A percentile compares a stretch with the other conserved stretches of the same genome.
phyloP scores from a whole-genome alignment of 2,888 invertebrate genomes.

The Nipponacmea schrenckii region DNA sequence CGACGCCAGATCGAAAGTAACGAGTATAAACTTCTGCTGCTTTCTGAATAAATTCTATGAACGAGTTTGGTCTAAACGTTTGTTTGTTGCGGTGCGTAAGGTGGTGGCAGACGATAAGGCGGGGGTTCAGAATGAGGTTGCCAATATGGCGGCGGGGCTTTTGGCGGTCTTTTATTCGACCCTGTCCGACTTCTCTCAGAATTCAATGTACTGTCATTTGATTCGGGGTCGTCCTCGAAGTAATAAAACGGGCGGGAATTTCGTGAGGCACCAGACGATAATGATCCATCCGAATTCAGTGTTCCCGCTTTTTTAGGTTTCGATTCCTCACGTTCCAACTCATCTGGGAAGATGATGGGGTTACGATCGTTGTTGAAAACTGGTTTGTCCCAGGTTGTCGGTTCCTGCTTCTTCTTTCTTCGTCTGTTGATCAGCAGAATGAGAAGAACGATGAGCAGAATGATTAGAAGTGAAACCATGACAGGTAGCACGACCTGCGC shows the following conservation, averaged over 20 bases:
- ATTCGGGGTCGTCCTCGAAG: conserved; percentile 18
- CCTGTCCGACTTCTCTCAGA: conserved; percentile 13
- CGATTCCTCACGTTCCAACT: conserved; percentile 46
- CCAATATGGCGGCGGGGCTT: conserved; percentile 27
- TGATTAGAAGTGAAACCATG: conserved; percentile 34
- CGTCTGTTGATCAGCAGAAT: conserved; percentile 34
- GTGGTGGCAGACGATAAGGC: conserved; percentile 36
- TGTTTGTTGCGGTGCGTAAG: conserved; percentile 21
- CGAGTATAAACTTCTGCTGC: too few species aligned
- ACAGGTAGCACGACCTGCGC: conserved; percentile 38
- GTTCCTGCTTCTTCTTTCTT: conserved; percentile 14
- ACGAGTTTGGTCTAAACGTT: neutral
- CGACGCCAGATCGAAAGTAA: too few species aligned
- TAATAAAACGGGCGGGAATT: conserved; percentile 19
- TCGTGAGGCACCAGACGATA: neutral
- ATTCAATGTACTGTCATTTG: conserved; percentile 11
- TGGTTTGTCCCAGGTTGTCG: conserved; percentile 43
- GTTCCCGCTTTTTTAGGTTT: conserved; percentile 44
- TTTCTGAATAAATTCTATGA: neutral
- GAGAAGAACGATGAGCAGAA: conserved; percentile 37
- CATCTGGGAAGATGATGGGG: conserved; percentile 55
- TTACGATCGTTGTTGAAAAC: conserved; percentile 49
- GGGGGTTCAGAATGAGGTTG: conserved; percentile 28
- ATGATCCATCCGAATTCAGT: conserved; percentile 34
- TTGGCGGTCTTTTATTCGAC: conserved; percentile 13